These are phyloP conservation scores for Hypothenemus hampei DNA, from an alignment of 1,140 invertebrate species.

Conservation along the genomic window DNA sequence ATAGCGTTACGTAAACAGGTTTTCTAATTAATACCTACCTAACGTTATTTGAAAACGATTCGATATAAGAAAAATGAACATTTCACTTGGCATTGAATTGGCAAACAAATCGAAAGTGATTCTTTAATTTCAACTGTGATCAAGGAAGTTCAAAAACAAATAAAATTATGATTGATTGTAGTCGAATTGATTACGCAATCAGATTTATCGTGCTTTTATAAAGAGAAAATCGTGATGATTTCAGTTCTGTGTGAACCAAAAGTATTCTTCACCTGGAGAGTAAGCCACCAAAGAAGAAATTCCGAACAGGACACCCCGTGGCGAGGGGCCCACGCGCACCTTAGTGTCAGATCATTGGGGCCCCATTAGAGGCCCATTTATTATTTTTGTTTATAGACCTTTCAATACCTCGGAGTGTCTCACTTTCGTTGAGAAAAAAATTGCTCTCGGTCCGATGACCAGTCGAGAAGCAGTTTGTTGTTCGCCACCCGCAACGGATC, in stretches of 20 bases:
- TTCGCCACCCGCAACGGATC: constrained; percentile 12
- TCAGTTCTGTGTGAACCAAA: background rate
- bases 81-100: too few species aligned
- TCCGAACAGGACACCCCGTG: constrained; percentile 20
- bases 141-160: background rate
- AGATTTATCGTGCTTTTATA: too few species aligned
- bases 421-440: constrained; percentile 17
- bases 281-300: constrained; percentile 29
- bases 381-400: constrained; percentile 30
- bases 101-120: too few species aligned
- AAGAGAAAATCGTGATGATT: background rate
- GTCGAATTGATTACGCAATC: background rate
- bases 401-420: constrained; percentile 25
- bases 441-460: constrained; percentile 3
- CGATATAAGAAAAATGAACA: too few species aligned
- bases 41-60: too few species aligned
- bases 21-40: too few species aligned
- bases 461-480: constrained; percentile 21
- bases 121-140: background rate
- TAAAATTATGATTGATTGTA: background rate
- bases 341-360: constrained; percentile 27
- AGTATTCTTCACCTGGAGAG: constrained; percentile 11
- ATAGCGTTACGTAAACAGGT: too few species aligned
- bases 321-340: constrained; percentile 25
- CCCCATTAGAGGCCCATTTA: constrained; percentile 27